A percentile compares a stretch with the other conserved stretches of the same genome.
Evolutionary conservation across 2,888 invertebrate species (phyloP).

Genomic region (Macrostomum cliftonense): DNA sequence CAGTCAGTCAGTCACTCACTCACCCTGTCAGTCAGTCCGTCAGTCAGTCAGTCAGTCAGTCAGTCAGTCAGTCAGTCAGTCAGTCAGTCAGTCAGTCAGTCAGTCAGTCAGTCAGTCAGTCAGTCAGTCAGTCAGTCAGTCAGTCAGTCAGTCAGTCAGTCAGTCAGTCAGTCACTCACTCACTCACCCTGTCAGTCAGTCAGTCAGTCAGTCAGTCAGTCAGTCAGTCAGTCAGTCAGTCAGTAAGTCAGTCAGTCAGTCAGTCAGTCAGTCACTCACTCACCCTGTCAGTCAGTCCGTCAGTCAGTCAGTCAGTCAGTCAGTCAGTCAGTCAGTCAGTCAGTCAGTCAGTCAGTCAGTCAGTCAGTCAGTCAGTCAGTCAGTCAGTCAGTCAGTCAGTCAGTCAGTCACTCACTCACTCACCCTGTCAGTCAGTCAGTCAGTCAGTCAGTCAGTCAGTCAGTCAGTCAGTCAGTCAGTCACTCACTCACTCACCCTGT

Average conservation of each 20-base stretch:
- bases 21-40: neutral
- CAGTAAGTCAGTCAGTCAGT: constrained; percentile 1
- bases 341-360: neutral
- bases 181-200: neutral
- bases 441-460: constrained; percentile 29
- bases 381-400: too few relatives aligned
- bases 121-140: too few relatives aligned
- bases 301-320: neutral
- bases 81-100: too few relatives aligned
- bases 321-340: neutral
- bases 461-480: constrained; percentile 31
- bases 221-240: too few relatives aligned
- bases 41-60: neutral
- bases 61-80: neutral
- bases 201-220: too few relatives aligned
- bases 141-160: constrained; percentile 40
- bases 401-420: too few relatives aligned
- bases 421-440: too few relatives aligned
- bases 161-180: constrained; percentile 1
- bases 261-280: constrained; percentile 4
- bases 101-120: too few relatives aligned
- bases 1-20: neutral
- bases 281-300: neutral
- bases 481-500: neutral
- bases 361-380: neutral